These are phyloP conservation scores for Saguinus imperator DNA, from an alignment of 2,113 vertebrate genomes.

Conservation along the genomic window DNA sequence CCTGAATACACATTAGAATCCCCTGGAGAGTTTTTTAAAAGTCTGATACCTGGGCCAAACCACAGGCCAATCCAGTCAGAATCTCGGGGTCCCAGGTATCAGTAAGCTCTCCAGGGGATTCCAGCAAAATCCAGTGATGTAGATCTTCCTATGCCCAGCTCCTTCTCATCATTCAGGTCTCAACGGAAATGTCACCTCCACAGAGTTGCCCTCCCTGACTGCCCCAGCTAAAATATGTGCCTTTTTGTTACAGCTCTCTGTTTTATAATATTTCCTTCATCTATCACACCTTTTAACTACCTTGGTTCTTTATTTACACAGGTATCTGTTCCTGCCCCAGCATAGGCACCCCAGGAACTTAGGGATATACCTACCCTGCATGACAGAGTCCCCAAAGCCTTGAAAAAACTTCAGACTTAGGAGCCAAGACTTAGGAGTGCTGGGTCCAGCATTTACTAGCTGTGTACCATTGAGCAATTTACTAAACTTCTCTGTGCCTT, in stretches of 20 bases:
- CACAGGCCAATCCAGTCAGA: neutral
- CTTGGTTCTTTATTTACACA: neutral
- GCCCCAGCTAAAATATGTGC: neutral
- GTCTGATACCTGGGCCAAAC: neutral
- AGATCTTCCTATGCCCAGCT: neutral
- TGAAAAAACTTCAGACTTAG: neutral
- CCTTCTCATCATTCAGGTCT: neutral
- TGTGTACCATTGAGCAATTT: neutral
- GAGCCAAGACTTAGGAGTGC: neutral
- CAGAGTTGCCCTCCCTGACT: neutral
- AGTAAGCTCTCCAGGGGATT: neutral
- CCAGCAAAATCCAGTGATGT: neutral
- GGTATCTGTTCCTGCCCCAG: neutral
- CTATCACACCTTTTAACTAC: neutral
- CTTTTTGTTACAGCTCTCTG: neutral
- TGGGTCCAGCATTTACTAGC: neutral
- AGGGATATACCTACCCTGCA: neutral
- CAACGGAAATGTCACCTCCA: neutral
- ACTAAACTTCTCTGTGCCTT: neutral
- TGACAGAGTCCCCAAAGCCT: neutral
- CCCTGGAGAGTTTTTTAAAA: neutral
- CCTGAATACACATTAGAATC: neutral
- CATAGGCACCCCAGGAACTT: rapidly evolving
- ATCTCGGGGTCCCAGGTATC: neutral
- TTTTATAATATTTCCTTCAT: neutral